These are phyloP conservation scores for Falco naumanni DNA, from an alignment of 2,797 vertebrate species.

Conservation along the genomic window DNA sequence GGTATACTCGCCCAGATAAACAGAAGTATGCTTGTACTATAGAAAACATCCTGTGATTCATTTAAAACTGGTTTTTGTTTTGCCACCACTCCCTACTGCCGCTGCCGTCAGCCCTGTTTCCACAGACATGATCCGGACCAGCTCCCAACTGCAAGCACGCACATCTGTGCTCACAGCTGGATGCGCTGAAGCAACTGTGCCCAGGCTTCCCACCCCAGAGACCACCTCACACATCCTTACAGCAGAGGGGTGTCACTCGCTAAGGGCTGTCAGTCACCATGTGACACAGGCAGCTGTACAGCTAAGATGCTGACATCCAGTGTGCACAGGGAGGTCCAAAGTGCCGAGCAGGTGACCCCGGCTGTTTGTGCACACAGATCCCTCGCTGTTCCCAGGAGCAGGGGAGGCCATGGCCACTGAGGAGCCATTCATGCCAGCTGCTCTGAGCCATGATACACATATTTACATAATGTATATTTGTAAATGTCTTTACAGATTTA, in stretches of 20 bases:
- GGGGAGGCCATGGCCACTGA: not conserved
- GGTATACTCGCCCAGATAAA: not conserved
- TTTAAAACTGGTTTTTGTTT: slow-evolving; percentile 2
- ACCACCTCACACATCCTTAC: accelerated
- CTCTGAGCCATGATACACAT: not conserved
- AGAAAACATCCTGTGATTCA: slow-evolving; percentile 13
- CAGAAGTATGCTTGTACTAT: not conserved
- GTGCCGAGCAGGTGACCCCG: not conserved
- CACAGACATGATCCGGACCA: not conserved
- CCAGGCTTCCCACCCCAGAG: not conserved
- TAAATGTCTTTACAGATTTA: not conserved
- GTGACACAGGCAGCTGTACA: not conserved
- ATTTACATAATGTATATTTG: not conserved
- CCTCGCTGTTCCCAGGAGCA: not conserved
- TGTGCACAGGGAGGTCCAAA: not conserved
- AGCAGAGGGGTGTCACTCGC: not conserved
- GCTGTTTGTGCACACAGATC: accelerated
- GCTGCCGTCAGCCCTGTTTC: not conserved
- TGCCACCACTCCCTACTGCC: not conserved
- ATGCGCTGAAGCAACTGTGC: not conserved
- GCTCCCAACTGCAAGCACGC: not conserved
- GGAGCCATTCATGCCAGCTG: not conserved
- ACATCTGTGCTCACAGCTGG: not conserved
- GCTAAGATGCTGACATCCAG: not conserved
- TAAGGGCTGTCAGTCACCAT: accelerated